Evolutionary conservation across 2,113 vertebrate genomes (phyloP).

Genomic region (Cavia porcellus): DNA sequence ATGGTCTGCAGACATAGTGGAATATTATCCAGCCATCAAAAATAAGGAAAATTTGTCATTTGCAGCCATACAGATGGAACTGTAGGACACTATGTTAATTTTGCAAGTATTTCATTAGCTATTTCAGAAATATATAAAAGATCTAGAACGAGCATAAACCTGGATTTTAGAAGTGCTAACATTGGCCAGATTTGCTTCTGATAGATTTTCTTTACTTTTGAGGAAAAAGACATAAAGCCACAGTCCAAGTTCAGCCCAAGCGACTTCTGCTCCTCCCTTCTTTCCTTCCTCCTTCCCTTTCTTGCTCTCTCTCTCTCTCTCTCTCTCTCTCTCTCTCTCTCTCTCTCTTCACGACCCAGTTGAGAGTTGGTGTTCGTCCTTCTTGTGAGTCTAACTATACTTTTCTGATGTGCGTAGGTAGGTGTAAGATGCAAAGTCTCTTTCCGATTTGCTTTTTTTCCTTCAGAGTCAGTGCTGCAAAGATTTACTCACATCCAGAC

Average conservation of each 20-base stretch:
- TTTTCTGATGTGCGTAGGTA: not conserved
- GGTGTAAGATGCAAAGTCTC: not conserved
- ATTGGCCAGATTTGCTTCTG: not conserved
- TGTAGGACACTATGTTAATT: not conserved
- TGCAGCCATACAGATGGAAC: not conserved
- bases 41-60: not conserved
- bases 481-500: not conserved
- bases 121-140: not conserved
- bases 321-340: too few relatives aligned
- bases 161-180: not conserved
- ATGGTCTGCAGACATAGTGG: not conserved
- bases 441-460: not conserved
- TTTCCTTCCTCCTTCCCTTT: not conserved
- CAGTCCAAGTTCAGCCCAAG: not conserved
- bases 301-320: not conserved
- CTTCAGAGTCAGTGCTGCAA: not conserved
- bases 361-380: not conserved
- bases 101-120: not conserved
- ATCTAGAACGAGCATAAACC: not conserved
- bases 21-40: not conserved
- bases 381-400: not conserved
- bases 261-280: rapidly evolving
- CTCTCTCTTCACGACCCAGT: not conserved
- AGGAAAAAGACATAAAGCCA: not conserved
- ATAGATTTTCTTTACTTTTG: not conserved